phyloP scores from a whole-genome alignment of 2,888 invertebrate species.

The Schizotus pectinicornis region DNA sequence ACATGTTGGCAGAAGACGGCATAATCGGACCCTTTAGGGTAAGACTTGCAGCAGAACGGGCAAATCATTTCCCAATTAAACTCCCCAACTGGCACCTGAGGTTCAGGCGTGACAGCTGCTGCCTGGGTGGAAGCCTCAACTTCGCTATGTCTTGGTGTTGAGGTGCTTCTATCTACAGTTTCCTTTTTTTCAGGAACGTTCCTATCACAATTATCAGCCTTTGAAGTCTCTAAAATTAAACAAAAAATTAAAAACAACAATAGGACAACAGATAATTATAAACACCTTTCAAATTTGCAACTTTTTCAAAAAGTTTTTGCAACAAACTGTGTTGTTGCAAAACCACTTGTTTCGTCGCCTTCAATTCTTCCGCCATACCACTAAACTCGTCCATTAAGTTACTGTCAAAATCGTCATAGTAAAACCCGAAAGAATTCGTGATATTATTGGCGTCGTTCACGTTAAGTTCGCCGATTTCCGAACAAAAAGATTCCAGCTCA shows the following conservation, averaged over 20 bases:
- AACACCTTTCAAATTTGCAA: slow-evolving; percentile 43
- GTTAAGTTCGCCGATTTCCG: slow-evolving; percentile 71
- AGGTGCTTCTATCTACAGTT: slow-evolving; percentile 37
- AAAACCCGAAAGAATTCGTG: slow-evolving; percentile 68
- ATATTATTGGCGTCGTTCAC: slow-evolving; percentile 61
- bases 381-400: slow-evolving; percentile 70
- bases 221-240: slow-evolving; percentile 37
- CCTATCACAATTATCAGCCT: slow-evolving; percentile 30
- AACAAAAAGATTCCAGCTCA: slow-evolving; percentile 71
- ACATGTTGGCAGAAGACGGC: slow-evolving; percentile 77
- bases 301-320: slow-evolving; percentile 55
- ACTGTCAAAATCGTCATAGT: slow-evolving; percentile 65
- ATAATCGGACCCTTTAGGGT: slow-evolving; percentile 65
- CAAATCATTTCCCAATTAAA: slow-evolving; percentile 66
- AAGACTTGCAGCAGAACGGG: slow-evolving; percentile 75
- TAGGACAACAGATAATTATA: not conserved
- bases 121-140: slow-evolving; percentile 7
- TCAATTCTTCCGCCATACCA: slow-evolving; percentile 68
- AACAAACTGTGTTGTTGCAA: slow-evolving; percentile 56
- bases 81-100: slow-evolving; percentile 2
- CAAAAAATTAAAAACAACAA: slow-evolving; percentile 1
- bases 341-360: slow-evolving; percentile 63
- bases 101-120: slow-evolving; percentile 7
- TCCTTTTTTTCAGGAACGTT: slow-evolving; percentile 16
- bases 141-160: slow-evolving; percentile 6